phyloP scores from a whole-genome alignment of 2,113 vertebrate genomes.

The Cyprinus carpio region DNA sequence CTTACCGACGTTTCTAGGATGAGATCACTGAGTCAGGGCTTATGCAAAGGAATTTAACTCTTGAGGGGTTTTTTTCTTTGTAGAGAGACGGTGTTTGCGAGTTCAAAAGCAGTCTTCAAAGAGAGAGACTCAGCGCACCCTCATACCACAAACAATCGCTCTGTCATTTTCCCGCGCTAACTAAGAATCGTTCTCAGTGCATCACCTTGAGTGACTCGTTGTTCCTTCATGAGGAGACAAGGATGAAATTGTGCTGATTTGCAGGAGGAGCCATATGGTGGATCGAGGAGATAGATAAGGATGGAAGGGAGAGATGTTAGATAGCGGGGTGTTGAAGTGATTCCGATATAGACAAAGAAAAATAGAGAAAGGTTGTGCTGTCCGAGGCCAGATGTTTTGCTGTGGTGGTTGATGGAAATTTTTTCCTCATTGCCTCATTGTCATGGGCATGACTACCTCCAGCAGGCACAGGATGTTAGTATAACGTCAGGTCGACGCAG shows the following conservation, averaged over 20 bases:
- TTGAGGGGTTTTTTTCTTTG: conserved; percentile 36
- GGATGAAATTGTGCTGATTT: conserved; percentile 68
- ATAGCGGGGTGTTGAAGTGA: conserved; percentile 57
- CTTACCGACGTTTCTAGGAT: conserved; percentile 55
- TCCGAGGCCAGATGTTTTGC: conserved; percentile 56
- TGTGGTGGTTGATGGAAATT: neutral
- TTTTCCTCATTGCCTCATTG: neutral
- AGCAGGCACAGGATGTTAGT: too few species aligned
- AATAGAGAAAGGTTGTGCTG: conserved; percentile 65
- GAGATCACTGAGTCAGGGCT: conserved; percentile 59
- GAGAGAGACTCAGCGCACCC: conserved; percentile 39
- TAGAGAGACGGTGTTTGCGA: conserved; percentile 24
- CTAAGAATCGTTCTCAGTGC: conserved; percentile 35
- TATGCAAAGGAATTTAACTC: conserved; percentile 49
- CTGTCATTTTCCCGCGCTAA: conserved; percentile 40
- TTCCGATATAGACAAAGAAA: conserved; percentile 59
- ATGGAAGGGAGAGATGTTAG: conserved; percentile 54
- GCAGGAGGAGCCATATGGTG: conserved; percentile 76
- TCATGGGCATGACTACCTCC: neutral
- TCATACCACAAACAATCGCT: conserved; percentile 47
- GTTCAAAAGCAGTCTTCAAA: conserved; percentile 58
- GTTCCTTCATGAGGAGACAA: conserved; percentile 46
- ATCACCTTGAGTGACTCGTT: conserved; percentile 39
- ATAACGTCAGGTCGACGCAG: too few species aligned
- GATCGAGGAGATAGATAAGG: conserved; percentile 60